phyloP scores from a whole-genome alignment of 2,888 invertebrate genomes.

The Drosophila nigricruria region DNA sequence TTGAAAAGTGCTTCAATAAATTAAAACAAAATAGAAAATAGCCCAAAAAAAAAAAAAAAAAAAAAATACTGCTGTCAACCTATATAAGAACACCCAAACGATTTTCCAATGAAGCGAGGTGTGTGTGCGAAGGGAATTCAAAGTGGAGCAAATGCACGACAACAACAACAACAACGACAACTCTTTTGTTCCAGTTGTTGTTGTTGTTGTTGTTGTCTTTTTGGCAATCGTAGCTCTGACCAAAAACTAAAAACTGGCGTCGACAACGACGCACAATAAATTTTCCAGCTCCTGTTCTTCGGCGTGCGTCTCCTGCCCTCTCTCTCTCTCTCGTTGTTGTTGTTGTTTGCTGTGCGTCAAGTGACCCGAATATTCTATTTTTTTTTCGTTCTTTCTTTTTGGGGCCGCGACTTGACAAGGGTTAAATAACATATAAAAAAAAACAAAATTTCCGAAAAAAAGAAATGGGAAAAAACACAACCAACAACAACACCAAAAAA shows the following conservation, averaged over 20 bases:
- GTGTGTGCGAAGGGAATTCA: conserved; percentile 8
- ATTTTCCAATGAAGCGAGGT: conserved; percentile 19
- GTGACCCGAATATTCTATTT: conserved; percentile 71
- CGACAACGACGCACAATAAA: conserved; percentile 70
- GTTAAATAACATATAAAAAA: conserved; percentile 72
- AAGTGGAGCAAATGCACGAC: conserved; percentile 75
- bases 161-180: conserved; percentile 62
- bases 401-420: conserved; percentile 74
- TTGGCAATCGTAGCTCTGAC: conserved; percentile 56
- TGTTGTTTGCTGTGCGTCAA: conserved; percentile 61
- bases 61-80: conserved; percentile 26
- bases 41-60: conserved; percentile 34
- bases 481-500: conserved; percentile 54
- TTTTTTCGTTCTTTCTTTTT: conserved; percentile 13
- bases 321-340: conserved; percentile 19
- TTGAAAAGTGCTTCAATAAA: conserved; percentile 72
- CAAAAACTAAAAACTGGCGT: conserved; percentile 65
- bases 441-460: conserved; percentile 25
- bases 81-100: conserved; percentile 18
- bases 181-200: conserved; percentile 42
- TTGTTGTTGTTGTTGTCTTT: conserved; percentile 32
- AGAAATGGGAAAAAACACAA: conserved; percentile 39
- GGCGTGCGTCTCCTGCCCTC: conserved; percentile 27
- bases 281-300: conserved; percentile 54
- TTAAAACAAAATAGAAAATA: conserved; percentile 65